Evolutionary conservation across 2,113 vertebrate species (phyloP).

Genomic region (Zeus faber): DNA sequence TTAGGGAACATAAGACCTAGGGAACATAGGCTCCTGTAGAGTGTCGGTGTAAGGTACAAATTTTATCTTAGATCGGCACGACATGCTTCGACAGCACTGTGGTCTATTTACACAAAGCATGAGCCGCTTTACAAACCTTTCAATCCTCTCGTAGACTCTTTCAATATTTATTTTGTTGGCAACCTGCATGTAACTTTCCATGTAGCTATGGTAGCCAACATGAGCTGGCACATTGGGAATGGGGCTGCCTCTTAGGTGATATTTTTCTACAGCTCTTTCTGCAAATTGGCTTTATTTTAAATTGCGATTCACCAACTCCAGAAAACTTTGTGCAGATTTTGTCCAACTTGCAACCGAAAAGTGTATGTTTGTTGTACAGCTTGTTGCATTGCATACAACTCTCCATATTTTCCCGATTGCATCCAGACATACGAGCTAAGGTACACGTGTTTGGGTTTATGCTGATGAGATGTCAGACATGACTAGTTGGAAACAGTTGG

Average conservation of each 20-base stretch:
- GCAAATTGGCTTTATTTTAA: background rate
- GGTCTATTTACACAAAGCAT: background rate
- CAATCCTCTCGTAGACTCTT: background rate
- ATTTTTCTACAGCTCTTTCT: background rate
- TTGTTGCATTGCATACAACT: conserved; percentile 5
- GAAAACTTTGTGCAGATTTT: conserved; percentile 5
- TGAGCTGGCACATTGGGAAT: background rate
- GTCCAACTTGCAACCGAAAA: conserved; percentile 11
- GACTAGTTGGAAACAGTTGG: background rate
- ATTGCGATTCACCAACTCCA: conserved; percentile 8
- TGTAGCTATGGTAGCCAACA: conserved; percentile 1
- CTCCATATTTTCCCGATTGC: conserved; percentile 3
- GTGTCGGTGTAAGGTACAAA: no score
- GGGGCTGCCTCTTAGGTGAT: background rate
- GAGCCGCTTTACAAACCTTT: background rate
- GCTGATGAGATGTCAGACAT: background rate
- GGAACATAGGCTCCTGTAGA: no score
- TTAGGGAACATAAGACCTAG: no score
- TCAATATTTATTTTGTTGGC: background rate
- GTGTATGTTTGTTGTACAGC: conserved; percentile 5
- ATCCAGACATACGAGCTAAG: background rate
- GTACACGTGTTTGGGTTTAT: background rate
- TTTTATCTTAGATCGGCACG: no score
- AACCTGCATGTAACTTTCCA: background rate
- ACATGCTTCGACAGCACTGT: no score